A percentile compares a stretch with the other conserved stretches of the same genome.
These are phyloP conservation scores for Nowickia ferox DNA, from an alignment of 2,888 invertebrate genomes.

Conservation along the genomic window DNA sequence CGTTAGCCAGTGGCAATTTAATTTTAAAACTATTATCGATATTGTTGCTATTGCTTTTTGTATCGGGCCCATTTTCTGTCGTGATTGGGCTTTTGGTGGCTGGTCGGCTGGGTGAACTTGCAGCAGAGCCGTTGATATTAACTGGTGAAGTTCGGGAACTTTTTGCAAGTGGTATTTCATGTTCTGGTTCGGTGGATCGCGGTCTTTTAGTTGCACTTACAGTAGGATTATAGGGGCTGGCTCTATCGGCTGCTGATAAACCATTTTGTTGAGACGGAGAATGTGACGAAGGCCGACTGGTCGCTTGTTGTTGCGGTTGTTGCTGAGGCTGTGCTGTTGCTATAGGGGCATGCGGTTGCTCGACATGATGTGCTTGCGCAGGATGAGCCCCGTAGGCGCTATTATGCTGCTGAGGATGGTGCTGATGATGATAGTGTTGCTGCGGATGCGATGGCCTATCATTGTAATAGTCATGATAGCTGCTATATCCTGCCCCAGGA, in stretches of 20 bases:
- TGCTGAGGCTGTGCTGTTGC: conserved; percentile 35
- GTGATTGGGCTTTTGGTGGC: conserved; percentile 73
- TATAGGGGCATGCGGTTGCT: conserved; percentile 12
- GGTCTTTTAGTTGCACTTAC: conserved; percentile 35
- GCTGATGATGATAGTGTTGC: conserved; percentile 72
- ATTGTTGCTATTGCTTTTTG: conserved; percentile 48
- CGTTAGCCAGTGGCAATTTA: conserved; percentile 51
- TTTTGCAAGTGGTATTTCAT: conserved; percentile 36
- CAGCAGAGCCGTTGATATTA: conserved; percentile 36
- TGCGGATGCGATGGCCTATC: conserved; percentile 74
- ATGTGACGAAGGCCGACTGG: conserved; percentile 67
- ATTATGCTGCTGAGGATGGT: conserved; percentile 51
- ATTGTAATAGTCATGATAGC: conserved; percentile 75
- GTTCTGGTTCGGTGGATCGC: conserved; percentile 51
- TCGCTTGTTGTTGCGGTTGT: conserved; percentile 38
- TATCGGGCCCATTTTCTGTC: conserved; percentile 67
- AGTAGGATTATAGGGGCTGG: conserved; percentile 36
- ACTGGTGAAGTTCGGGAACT: conserved; percentile 57
- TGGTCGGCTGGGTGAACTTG: conserved; percentile 63
- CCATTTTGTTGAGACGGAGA: conserved; percentile 54
- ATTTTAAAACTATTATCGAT: conserved; percentile 68
- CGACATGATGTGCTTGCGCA: conserved; percentile 25
- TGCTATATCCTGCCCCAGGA: conserved; percentile 61
- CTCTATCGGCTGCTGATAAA: conserved; percentile 8
- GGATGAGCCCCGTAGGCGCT: conserved; percentile 29